Percentiles rank a stretch among this genome's conserved stretches.
Evolutionary conservation across 2,113 vertebrate species (phyloP).

Genomic region (Tautogolabrus adspersus): DNA sequence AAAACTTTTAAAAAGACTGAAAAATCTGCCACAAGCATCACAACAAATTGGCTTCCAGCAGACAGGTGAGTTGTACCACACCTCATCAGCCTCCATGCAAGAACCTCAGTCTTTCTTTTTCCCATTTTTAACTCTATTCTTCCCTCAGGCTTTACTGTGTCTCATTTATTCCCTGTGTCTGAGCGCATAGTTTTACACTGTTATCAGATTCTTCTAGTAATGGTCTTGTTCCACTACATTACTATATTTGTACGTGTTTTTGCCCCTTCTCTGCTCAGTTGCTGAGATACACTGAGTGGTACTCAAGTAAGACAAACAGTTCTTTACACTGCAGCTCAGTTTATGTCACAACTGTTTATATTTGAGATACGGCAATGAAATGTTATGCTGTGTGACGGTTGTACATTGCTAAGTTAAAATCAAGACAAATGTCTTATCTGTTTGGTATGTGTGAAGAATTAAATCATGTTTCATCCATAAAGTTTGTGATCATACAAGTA

Average conservation of each 20-base stretch:
- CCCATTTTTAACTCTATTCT: background rate
- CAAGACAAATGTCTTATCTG: background rate
- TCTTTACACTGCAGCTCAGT: slow-evolving; percentile 23
- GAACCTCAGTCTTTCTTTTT: background rate
- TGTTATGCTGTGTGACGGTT: slow-evolving; percentile 3
- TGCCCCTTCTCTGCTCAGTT: slow-evolving; percentile 25
- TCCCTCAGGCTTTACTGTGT: background rate
- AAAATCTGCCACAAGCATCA: background rate
- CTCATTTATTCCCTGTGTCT: background rate
- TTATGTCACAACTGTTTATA: slow-evolving; percentile 65
- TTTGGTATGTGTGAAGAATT: background rate
- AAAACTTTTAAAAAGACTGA: background rate
- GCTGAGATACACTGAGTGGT: slow-evolving; percentile 25
- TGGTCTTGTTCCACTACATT: slow-evolving; percentile 44
- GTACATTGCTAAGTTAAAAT: background rate
- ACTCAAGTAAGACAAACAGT: slow-evolving; percentile 39
- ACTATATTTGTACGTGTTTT: slow-evolving; percentile 80
- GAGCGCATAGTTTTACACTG: slow-evolving; percentile 52
- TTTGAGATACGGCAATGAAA: slow-evolving; percentile 4
- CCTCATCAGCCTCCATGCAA: background rate
- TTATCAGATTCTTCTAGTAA: slow-evolving; percentile 58
- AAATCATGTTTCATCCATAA: background rate
- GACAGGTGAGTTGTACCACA: slow-evolving; percentile 66
- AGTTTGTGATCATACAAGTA: background rate
- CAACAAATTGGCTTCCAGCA: slow-evolving; percentile 2